Evolutionary conservation across 2,113 vertebrate species (phyloP).

Genomic region (Xiphias gladius): DNA sequence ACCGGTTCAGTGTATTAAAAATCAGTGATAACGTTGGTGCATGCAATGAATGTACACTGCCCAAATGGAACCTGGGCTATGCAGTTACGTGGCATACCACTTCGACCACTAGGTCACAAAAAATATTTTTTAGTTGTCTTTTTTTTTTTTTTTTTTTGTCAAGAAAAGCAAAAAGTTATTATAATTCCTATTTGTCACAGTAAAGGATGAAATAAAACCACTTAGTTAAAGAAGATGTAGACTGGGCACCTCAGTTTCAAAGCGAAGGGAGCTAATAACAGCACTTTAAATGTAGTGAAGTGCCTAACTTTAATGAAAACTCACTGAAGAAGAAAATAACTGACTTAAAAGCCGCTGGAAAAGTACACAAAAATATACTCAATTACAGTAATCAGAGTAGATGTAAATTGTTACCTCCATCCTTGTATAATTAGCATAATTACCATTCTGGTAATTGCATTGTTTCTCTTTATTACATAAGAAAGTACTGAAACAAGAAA

Average conservation of each 20-base stretch:
- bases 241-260: neutral
- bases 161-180: neutral
- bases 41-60: too few species aligned
- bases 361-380: constrained; percentile 6
- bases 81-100: too few species aligned
- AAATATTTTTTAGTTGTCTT: too few species aligned
- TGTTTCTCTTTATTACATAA: constrained; percentile 40
- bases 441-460: constrained; percentile 19
- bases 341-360: neutral
- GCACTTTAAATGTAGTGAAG: neutral
- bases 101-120: too few species aligned
- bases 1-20: too few species aligned
- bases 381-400: constrained; percentile 13
- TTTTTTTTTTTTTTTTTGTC: too few species aligned
- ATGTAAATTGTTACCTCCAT: constrained; percentile 38
- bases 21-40: too few species aligned
- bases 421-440: constrained; percentile 48
- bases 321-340: neutral
- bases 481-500: neutral
- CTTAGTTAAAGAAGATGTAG: too few species aligned
- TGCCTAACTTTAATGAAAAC: constrained; percentile 8
- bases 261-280: neutral
- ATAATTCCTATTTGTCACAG: neutral
- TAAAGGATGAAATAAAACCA: neutral
- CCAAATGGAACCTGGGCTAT: too few species aligned